Conservation (phyloP, 2,113 vertebrate genomes). For the Erinaceus europaeus region DNA sequence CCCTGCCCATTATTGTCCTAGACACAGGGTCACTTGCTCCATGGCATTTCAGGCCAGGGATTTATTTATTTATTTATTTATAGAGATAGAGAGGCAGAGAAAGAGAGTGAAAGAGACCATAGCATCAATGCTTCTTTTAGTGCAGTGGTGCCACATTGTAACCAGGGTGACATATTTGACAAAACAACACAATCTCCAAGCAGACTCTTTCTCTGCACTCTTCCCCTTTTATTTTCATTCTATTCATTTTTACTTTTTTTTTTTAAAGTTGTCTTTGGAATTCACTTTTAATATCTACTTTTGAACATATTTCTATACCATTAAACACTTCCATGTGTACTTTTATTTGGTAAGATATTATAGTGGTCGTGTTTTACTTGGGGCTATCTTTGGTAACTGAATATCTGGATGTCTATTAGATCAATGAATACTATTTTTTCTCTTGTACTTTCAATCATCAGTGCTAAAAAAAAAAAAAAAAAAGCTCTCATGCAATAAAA, state of each 20-base stretch:
- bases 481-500: not conserved
- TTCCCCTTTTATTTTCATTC: not conserved
- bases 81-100: too few species aligned
- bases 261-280: not conserved
- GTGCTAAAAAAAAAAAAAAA: not conserved
- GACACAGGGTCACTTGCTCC: too few species aligned
- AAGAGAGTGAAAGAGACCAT: too few species aligned
- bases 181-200: too few species aligned
- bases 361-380: not conserved
- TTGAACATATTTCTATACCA: not conserved
- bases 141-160: too few species aligned
- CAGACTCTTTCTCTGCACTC: too few species aligned
- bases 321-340: not conserved
- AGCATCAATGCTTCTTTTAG: too few species aligned
- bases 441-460: not conserved
- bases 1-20: too few species aligned
- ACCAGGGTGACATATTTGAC: too few species aligned
- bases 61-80: too few species aligned
- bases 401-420: not conserved
- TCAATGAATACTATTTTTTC: not conserved
- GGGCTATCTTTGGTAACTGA: not conserved
- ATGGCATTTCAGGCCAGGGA: too few species aligned
- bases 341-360: not conserved
- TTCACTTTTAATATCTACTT: not conserved
- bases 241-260: not conserved